These are phyloP conservation scores for Mechanitis mazaeus DNA, from an alignment of 2,888 invertebrate genomes.

Conservation along the genomic window DNA sequence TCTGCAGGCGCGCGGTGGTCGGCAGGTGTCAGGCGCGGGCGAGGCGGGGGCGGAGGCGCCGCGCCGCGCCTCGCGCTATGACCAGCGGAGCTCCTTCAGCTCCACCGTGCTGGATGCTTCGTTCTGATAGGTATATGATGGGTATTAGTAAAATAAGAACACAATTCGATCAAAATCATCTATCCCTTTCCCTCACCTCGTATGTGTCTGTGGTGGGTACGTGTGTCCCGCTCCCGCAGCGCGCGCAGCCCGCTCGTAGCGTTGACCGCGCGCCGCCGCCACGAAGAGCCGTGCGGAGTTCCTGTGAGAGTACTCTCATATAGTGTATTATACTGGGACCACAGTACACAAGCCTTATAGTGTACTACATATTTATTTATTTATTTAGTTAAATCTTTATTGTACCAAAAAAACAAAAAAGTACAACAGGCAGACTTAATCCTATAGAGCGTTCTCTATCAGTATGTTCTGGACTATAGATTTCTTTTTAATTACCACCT, in stretches of 20 bases:
- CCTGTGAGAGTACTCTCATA: conserved; percentile 67
- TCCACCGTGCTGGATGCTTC: conserved; percentile 54
- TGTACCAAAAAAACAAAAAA: no score
- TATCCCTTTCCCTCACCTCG: conserved; percentile 40
- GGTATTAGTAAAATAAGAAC: no score
- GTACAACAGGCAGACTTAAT: no score
- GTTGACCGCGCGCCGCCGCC: conserved; percentile 90
- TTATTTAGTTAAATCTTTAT: no score
- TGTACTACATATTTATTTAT: no score
- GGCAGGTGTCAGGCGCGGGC: conserved; percentile 41
- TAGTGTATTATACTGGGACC: background rate
- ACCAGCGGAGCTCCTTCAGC: conserved; percentile 64
- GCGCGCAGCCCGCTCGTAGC: conserved; percentile 83
- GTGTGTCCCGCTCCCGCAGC: conserved; percentile 86
- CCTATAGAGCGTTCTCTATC: no score
- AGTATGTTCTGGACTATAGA: no score
- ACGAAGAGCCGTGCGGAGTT: conserved; percentile 91
- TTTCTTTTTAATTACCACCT: no score
- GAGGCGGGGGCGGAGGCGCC: conserved; percentile 65
- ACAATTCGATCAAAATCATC: no score
- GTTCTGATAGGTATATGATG: conserved; percentile 34
- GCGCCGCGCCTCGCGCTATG: conserved; percentile 65
- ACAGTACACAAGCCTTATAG: no score
- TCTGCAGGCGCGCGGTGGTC: conserved; percentile 23
- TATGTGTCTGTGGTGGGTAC: conserved; percentile 73